A percentile compares a stretch with the other conserved stretches of the same genome.
Conservation (phyloP, 92 coral and sea anemone genomes). For the Anthopleura xanthogrammica region DNA sequence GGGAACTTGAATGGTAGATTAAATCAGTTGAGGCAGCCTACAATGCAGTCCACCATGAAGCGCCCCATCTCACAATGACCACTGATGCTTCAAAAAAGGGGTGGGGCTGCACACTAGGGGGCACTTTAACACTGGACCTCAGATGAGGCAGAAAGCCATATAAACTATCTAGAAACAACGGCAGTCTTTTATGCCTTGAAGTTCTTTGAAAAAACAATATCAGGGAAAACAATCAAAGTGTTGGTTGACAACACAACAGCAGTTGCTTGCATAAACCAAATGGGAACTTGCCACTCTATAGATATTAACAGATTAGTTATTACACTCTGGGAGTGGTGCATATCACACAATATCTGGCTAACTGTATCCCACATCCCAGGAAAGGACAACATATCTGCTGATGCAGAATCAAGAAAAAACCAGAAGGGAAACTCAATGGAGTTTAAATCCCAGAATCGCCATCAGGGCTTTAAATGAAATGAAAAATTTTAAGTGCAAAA, state of each 20-base stretch:
- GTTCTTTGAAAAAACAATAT: constrained; percentile 32
- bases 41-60: constrained; percentile 36
- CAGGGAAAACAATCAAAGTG: constrained; percentile 39
- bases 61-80: constrained; percentile 12
- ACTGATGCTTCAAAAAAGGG: constrained; percentile 40
- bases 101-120: constrained; percentile 34
- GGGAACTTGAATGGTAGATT: constrained; percentile 44
- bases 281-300: constrained; percentile 64
- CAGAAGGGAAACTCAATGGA: constrained; percentile 42
- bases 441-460: constrained; percentile 21
- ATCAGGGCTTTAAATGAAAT: background rate
- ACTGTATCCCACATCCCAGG: constrained; percentile 48
- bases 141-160: constrained; percentile 43
- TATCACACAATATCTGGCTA: constrained; percentile 27
- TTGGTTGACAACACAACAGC: constrained; percentile 61
- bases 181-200: constrained; percentile 56
- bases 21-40: constrained; percentile 31
- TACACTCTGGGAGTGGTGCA: constrained; percentile 46
- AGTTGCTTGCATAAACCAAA: constrained; percentile 53
- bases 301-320: constrained; percentile 35
- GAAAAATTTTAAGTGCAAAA: constrained; percentile 20
- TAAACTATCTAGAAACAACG: constrained; percentile 48
- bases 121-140: constrained; percentile 50
- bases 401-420: constrained; percentile 32
- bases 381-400: constrained; percentile 38